phyloP scores from a whole-genome alignment of 1,140 invertebrate genomes.

The Cyclina sinensis region DNA sequence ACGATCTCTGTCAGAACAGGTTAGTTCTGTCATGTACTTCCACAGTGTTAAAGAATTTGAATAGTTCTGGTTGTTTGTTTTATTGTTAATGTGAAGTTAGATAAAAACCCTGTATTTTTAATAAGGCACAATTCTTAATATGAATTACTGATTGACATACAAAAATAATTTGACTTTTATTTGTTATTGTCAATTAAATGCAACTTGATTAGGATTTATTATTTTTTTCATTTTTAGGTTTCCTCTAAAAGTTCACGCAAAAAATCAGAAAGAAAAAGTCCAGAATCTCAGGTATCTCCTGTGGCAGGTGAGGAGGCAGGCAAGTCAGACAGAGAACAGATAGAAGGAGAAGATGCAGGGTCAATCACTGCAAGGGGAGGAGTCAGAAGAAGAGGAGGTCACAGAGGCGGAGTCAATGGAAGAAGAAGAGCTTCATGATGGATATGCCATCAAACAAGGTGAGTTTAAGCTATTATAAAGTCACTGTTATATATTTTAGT shows the following conservation, averaged over 20 bases:
- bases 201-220: too few species aligned
- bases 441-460: slow-evolving; percentile 83
- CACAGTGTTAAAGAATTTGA: too few species aligned
- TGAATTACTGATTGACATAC: too few species aligned
- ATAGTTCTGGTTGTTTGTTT: not conserved
- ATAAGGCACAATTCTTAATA: too few species aligned
- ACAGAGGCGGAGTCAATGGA: slow-evolving; percentile 51
- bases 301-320: not conserved
- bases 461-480: not conserved
- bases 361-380: slow-evolving; percentile 61
- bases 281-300: not conserved
- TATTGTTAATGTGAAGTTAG: too few species aligned
- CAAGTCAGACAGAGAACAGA: slow-evolving; percentile 37
- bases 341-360: slow-evolving; percentile 39
- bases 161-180: too few species aligned
- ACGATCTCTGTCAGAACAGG: slow-evolving; percentile 44
- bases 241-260: slow-evolving; percentile 28
- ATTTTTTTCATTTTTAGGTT: not conserved
- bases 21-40: too few species aligned
- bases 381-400: slow-evolving; percentile 45
- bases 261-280: not conserved
- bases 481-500: too few species aligned
- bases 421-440: slow-evolving; percentile 78
- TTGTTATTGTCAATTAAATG: too few species aligned
- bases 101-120: too few species aligned